A percentile compares a stretch with the other conserved stretches of the same genome.
These are phyloP conservation scores for Flexamia atlantica DNA, from an alignment of 2,888 invertebrate genomes.

Conservation along the genomic window DNA sequence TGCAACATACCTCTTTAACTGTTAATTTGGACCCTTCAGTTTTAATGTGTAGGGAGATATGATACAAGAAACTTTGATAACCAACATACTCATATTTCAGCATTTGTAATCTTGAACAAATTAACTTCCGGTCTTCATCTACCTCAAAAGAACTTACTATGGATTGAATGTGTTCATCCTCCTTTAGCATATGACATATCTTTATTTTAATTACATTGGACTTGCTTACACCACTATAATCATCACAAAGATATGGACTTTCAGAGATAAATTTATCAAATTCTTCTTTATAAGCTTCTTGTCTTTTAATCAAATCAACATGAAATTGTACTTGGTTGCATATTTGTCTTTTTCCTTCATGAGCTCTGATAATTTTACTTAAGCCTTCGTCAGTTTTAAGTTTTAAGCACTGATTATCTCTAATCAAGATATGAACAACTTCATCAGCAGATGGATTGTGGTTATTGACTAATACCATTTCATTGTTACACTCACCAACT, in stretches of 20 bases:
- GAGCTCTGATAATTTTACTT: not conserved
- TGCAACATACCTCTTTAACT: conserved; percentile 6
- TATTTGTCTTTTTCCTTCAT: not conserved
- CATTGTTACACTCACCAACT: not conserved
- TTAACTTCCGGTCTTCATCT: not conserved
- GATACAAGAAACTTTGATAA: conserved; percentile 26
- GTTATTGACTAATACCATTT: conserved; percentile 6
- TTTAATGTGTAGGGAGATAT: conserved; percentile 1
- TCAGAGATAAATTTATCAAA: conserved; percentile 2
- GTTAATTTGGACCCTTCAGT: not conserved
- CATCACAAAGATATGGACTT: not conserved
- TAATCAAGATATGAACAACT: conserved; percentile 9
- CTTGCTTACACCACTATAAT: not conserved
- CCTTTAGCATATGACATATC: not conserved
- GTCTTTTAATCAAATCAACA: not conserved
- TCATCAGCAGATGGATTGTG: conserved; percentile 13
- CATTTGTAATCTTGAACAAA: not conserved
- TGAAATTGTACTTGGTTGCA: not conserved
- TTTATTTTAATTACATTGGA: not conserved
- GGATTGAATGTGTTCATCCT: not conserved
- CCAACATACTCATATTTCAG: conserved; percentile 13
- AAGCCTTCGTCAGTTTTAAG: not conserved
- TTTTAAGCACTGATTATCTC: conserved; percentile 10
- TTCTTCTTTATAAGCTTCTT: not conserved
- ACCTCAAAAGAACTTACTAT: conserved; percentile 6